Evolutionary conservation across 2,888 invertebrate species (phyloP).

Genomic region (Timema podura): DNA sequence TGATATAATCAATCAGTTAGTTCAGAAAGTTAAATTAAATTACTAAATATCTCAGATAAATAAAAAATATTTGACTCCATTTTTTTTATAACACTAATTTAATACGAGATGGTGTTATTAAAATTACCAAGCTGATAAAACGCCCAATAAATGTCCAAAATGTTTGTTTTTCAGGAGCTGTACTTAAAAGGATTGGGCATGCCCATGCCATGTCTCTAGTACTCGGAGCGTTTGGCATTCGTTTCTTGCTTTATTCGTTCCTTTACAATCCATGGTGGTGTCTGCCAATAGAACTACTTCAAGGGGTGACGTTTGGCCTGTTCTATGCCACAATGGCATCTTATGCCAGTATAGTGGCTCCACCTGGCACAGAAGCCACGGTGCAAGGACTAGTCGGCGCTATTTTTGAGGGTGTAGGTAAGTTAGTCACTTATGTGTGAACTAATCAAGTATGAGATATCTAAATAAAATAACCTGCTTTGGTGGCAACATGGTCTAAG

Average conservation of each 20-base stretch:
- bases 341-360: constrained; percentile 78
- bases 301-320: constrained; percentile 85
- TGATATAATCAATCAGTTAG: too few relatives aligned
- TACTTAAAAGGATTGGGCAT: constrained; percentile 76
- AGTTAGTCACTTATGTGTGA: too few relatives aligned
- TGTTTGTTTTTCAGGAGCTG: constrained; percentile 55
- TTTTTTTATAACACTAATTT: too few relatives aligned
- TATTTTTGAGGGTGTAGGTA: constrained; percentile 83
- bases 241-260: constrained; percentile 78
- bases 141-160: too few relatives aligned
- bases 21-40: too few relatives aligned
- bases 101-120: too few relatives aligned
- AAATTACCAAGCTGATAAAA: too few relatives aligned
- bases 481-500: too few relatives aligned
- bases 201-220: constrained; percentile 79
- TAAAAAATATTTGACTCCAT: too few relatives aligned
- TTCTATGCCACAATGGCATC: constrained; percentile 86
- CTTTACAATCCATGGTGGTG: constrained; percentile 78
- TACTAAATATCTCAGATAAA: too few relatives aligned
- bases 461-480: too few relatives aligned
- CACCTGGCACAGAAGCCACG: constrained; percentile 83
- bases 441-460: too few relatives aligned
- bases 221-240: constrained; percentile 70
- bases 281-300: constrained; percentile 78
- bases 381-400: constrained; percentile 85